A percentile compares a stretch with the other conserved stretches of the same genome.
These are phyloP conservation scores for Araneus ventricosus DNA, from an alignment of 1,140 invertebrate species.

Conservation along the genomic window DNA sequence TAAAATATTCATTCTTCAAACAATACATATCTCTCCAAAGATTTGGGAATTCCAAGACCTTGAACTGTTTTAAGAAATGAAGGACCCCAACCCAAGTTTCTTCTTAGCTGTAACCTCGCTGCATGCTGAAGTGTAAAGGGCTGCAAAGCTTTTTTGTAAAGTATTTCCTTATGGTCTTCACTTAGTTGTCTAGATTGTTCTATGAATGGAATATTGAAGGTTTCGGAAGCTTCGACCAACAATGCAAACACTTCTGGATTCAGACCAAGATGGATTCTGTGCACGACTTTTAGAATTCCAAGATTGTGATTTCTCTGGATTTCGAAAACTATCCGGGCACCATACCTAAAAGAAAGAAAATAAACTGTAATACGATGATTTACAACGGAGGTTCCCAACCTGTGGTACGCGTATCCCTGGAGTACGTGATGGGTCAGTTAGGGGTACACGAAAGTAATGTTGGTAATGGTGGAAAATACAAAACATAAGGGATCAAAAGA, in stretches of 20 bases:
- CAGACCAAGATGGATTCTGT: conserved; percentile 83
- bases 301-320: conserved; percentile 90
- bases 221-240: conserved; percentile 88
- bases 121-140: conserved; percentile 86
- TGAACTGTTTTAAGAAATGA: conserved; percentile 82
- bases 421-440: too few relatives aligned
- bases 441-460: too few relatives aligned
- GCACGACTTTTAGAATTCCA: conserved; percentile 88
- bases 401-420: too few relatives aligned
- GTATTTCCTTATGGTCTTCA: conserved; percentile 84
- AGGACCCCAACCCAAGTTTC: conserved; percentile 82
- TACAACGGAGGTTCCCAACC: too few relatives aligned
- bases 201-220: conserved; percentile 88
- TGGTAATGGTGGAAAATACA: too few relatives aligned
- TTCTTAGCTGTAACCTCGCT: conserved; percentile 83
- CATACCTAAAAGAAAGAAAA: conserved; percentile 82
- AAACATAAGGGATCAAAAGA: too few relatives aligned
- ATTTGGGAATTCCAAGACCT: conserved; percentile 85
- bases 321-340: conserved; percentile 82
- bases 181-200: conserved; percentile 84
- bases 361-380: background rate
- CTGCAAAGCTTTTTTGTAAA: conserved; percentile 85
- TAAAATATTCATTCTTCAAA: conserved; percentile 83
- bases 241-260: conserved; percentile 85
- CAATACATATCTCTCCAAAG: conserved; percentile 86